Base-by-base conservation (phyloP, 2,888 invertebrate species). In the Neuroscelio doddi region DNA sequence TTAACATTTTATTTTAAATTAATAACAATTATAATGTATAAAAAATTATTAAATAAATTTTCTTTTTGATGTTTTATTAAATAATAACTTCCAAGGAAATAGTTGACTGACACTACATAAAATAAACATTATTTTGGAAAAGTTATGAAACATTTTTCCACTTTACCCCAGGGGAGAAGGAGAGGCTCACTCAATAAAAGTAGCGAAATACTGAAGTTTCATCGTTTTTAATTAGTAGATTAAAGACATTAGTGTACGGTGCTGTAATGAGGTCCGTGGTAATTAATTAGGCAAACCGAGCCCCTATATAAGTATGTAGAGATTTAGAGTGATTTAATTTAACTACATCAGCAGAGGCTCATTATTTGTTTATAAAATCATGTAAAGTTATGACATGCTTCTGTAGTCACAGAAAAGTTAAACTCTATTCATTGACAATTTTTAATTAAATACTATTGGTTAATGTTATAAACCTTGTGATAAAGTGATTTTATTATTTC, bases 161-260 rank as follows among this genome's bases (percentile, higher is more conserved):
- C 26, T 17, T 15, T 3, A 36, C 16, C 34, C 12, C 30, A 9
- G n/a, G 15, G 26, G 24, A 14, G 32, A 8, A 46, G 16, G 5
- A 42, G 36, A 16, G 34, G 16, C 24, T 24, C 42, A 38, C 44
- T 42, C 41, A 46, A 46, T 53, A 68, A 68, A 61, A 65, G 44
- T 36, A 47, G 30, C 49, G 32, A 51, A 45, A 41, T 14, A 32
- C 34, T 26, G 47, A 49, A 59, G 46, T 45, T 68, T 61, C 59
- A 69, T 59, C 61, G 45, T 64, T 66, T 67, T 58, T 71, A 71
- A 71, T 69, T 71, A 69, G 52, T 52, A 30, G 36, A 56, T 65
- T 56, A 61, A 51, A 29, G 15, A 29, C 29, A 29, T 46, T 41
- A 36, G 38, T 24, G n/a, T 32, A 15, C 15, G 44, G 29, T 42